Evolutionary conservation across 2,113 vertebrate genomes (phyloP), one percentile per base, ranked within the genome.

Genomic region (Callospermophilus lateralis): DNA sequence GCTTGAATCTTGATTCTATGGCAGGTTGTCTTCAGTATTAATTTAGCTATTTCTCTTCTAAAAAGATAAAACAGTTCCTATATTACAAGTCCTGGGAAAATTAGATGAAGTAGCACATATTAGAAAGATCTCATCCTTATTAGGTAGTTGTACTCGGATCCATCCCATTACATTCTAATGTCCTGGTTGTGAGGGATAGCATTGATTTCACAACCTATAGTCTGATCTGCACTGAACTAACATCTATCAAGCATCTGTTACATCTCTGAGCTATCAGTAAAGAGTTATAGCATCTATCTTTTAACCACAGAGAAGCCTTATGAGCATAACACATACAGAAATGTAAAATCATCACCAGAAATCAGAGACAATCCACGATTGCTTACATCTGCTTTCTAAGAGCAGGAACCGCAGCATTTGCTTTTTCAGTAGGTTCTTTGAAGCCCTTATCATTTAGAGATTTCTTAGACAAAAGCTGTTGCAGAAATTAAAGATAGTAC

Each of bases 381-480:
- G 55, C 48, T 51, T 68, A 8, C 34, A 26, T 61, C 3, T 9
- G 77, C 15, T 76, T 34, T 74, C 39, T 55, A 48, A 78, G 11
- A 85, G 2, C 8, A 45, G 5, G 0, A 48, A 87, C 1, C 87
- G 32, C 0, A 51, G 13, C 15, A 45, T 17, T 86, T 39, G 77
- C 13, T 58, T 51, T 65, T 76, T 70, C 19, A 85, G 34, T 42
- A 48, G 13, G 22, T 30, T 45, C 11, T 4, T 51, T 93, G 63
- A 95, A 92, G 83, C 63, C 2, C 10, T 81, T 84, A 77, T n/a
- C 13, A 45, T 48, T 90, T 80, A 45, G 20, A 42, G 8, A 9
- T 78, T 90, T 90, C 67, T 61, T 65, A 15, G 26, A 74, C 89
- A 90, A 90, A 96, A 94, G 8, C 4, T 86, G 19, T 63, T 53